These are phyloP conservation scores for Torymus texanus DNA, from an alignment of 2,888 invertebrate species.

Conservation along the genomic window DNA sequence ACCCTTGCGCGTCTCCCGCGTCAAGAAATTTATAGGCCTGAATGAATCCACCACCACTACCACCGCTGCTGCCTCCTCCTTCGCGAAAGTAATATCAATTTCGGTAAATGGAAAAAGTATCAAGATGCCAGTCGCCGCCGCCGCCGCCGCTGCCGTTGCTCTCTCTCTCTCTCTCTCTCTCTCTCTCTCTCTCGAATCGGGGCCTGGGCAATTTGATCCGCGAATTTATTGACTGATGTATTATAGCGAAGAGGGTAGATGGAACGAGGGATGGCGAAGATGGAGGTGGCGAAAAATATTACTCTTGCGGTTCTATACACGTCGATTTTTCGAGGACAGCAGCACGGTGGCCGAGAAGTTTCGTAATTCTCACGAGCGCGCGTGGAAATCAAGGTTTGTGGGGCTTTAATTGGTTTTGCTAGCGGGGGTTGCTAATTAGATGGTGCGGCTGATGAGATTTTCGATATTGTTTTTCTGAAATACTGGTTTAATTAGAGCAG, in stretches of 20 bases:
- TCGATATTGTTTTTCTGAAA: no score
- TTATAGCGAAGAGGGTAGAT: conserved; percentile 24
- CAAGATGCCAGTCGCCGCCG: conserved; percentile 63
- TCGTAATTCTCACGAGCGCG: no score
- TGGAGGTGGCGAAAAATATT: conserved; percentile 50
- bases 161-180: conserved; percentile 2
- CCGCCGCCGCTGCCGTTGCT: conserved; percentile 27
- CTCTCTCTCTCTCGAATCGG: conserved; percentile 22
- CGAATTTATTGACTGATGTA: conserved; percentile 61
- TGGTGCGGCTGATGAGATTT: not conserved
- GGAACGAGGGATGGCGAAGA: not conserved
- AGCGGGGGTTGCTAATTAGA: no score
- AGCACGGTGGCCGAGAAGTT: no score
- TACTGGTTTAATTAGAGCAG: no score
- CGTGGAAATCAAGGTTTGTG: no score
- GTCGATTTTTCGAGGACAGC: conserved; percentile 45
- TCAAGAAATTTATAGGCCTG: conserved; percentile 64
- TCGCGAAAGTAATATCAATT: conserved; percentile 70
- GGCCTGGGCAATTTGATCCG: conserved; percentile 57
- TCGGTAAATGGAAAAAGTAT: conserved; percentile 72
- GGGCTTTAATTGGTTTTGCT: no score
- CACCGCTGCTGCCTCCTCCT: conserved; percentile 24
- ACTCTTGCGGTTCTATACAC: conserved; percentile 26
- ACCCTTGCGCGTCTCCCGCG: conserved; percentile 25
- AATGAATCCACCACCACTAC: conserved; percentile 57